Evolutionary conservation across 2,888 invertebrate species (phyloP), one percentile per base, ranked within the genome.

Genomic region (Pristionchus exspectatus): DNA sequence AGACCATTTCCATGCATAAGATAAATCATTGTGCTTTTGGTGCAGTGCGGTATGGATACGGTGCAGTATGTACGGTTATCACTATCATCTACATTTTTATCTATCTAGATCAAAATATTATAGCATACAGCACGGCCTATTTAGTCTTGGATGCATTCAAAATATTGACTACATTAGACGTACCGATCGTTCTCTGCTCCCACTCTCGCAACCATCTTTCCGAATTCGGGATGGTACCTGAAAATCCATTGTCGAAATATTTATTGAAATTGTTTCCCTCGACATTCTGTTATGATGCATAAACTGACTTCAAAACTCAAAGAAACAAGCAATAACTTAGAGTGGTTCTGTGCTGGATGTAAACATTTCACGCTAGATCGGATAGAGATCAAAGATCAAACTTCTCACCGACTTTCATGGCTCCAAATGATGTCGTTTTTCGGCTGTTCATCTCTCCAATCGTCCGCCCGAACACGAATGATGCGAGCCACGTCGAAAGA

Each of bases 381-480:
- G 24, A n/a, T n/a, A 63, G 24, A 63, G 56, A 56, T 56, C 56
- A 56, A 56, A 56, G 63, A 63, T n/a, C n/a, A 24, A 50, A 50
- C 44, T 0, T 50, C 54, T 88, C 10, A 88, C 87, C 89, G 38
- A n/a, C 89, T 89, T 33, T 89, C 89, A 83, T 89, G 89, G 81
- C 89, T 89, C 89, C 89, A 89, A 14, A 89, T 89, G 63, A 89
- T 89, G 44, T 89, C 83, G n/a, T 89, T 89, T 63, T 66, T 89
- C 21, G 59, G 50, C 30, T 89, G 81, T 27, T 89, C 89, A 50
- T 93, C 93, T 77, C 93, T 56, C 93, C 93, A 93, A 89, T 93
- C 93, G 77, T 92, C 90, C 88, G 91, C 90, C 77, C 89, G 85
- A n/a, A 92, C 72, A 0, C 90, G 88, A 33, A 93, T 92, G 30